Conservation (phyloP, 2,113 vertebrate genomes). For the Myrmecophaga tridactyla region DNA sequence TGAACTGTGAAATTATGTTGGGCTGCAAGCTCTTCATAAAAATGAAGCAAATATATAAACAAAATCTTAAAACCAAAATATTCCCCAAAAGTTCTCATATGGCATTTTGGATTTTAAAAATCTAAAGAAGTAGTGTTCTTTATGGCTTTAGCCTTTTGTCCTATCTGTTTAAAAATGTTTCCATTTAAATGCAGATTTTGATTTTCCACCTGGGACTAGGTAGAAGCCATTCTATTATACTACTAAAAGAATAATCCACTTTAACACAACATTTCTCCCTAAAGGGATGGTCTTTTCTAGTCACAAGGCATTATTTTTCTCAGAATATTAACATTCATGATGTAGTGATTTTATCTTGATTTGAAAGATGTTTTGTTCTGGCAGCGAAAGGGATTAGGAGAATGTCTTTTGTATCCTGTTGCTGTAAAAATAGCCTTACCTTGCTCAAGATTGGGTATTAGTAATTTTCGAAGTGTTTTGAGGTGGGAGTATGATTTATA, state of each 20-base stretch:
- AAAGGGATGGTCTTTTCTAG: constrained; percentile 78
- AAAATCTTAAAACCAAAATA: constrained; percentile 38
- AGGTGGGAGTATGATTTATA: not conserved
- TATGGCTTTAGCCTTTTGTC: constrained; percentile 68
- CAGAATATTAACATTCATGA: constrained; percentile 79
- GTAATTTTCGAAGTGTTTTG: constrained; percentile 68
- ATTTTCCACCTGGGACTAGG: constrained; percentile 81
- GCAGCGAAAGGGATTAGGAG: constrained; percentile 68
- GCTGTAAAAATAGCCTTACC: constrained; percentile 56
- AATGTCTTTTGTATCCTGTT: constrained; percentile 69
- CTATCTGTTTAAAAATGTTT: constrained; percentile 80
- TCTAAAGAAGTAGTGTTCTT: constrained; percentile 57
- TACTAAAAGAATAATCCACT: constrained; percentile 81
- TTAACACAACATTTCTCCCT: constrained; percentile 80
- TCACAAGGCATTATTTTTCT: constrained; percentile 79
- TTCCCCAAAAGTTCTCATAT: constrained; percentile 55
- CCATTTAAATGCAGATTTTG: constrained; percentile 83
- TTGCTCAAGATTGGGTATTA: constrained; percentile 67
- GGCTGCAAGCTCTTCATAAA: constrained; percentile 43
- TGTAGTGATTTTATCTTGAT: constrained; percentile 78
- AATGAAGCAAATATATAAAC: constrained; percentile 50
- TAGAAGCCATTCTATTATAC: constrained; percentile 77
- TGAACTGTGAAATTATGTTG: constrained; percentile 63
- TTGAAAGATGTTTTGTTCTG: constrained; percentile 80
- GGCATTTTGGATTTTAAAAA: constrained; percentile 61